phyloP scores from a whole-genome alignment of 2,113 vertebrate species.

The Setophaga kirtlandii region DNA sequence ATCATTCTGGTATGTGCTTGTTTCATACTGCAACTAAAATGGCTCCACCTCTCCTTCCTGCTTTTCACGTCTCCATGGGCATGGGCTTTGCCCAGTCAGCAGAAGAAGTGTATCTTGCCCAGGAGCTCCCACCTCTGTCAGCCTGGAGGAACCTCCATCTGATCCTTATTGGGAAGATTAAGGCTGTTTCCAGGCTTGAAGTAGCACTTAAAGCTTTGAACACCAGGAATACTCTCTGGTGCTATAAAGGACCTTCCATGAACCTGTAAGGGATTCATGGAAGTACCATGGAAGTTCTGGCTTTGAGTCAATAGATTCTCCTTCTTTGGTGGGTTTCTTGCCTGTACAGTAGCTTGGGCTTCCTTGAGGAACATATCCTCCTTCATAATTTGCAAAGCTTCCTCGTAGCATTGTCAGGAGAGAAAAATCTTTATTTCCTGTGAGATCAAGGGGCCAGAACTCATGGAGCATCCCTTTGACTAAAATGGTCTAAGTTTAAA shows the following conservation, averaged over 20 bases:
- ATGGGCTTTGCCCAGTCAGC: fast-evolving
- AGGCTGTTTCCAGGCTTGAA: neutral
- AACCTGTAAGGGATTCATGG: neutral
- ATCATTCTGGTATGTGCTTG: neutral
- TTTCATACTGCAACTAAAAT: neutral
- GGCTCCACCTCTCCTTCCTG: neutral
- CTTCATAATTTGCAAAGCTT: neutral
- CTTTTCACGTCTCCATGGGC: neutral
- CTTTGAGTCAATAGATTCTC: neutral
- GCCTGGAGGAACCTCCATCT: neutral
- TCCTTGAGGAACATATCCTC: neutral
- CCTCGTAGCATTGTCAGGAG: neutral
- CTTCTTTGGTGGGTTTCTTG: neutral
- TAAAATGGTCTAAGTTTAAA: neutral
- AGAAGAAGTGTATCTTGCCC: fast-evolving
- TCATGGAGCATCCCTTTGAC: neutral
- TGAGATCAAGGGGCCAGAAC: neutral
- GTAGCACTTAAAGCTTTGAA: neutral
- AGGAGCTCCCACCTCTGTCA: neutral
- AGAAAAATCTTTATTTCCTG: neutral
- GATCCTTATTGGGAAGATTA: neutral
- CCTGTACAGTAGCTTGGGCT: neutral
- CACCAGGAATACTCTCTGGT: neutral
- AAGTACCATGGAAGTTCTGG: neutral
- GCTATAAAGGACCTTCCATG: neutral